Conservation (phyloP, 64 coral and sea anemone species). For the Orbicella faveolata region DNA sequence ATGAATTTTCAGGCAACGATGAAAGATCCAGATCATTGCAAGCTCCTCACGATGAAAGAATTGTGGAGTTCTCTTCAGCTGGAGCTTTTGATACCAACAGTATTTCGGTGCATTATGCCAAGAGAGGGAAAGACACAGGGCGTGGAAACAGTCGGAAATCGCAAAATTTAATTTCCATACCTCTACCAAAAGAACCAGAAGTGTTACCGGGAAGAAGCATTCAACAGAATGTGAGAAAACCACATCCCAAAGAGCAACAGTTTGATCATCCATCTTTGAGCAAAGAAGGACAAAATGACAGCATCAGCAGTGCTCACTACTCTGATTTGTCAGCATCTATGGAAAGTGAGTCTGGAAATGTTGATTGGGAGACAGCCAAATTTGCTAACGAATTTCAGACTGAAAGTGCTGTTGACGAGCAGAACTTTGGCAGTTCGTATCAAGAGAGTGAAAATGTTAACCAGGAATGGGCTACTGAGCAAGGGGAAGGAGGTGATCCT, state of each 20-base stretch:
- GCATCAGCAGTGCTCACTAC: background rate
- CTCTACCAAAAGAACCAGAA: background rate
- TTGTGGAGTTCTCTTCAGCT: conserved; percentile 19
- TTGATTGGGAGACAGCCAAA: conserved; percentile 7
- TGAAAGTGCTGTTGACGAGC: background rate
- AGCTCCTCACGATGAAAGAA: background rate
- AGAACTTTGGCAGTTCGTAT: background rate
- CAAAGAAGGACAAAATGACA: background rate
- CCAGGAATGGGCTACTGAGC: conserved; percentile 10
- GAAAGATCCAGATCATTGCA: background rate
- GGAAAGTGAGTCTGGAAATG: background rate
- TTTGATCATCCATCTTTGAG: background rate
- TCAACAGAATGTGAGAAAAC: background rate
- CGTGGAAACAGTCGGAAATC: background rate
- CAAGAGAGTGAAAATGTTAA: background rate
- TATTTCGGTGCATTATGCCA: conserved; percentile 27
- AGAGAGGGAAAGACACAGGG: background rate
- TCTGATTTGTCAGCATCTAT: background rate
- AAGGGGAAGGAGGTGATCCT: conserved; percentile 2
- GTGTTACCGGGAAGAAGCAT: background rate
- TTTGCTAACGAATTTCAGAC: background rate
- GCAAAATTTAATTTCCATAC: conserved; percentile 22
- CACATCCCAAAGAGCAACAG: background rate
- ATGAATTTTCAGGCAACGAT: conserved; percentile 13
- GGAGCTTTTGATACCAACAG: conserved; percentile 7